A percentile compares a stretch with the other conserved stretches of the same genome.
phyloP scores from a whole-genome alignment of 2,888 invertebrate genomes.

The Timema podura region DNA sequence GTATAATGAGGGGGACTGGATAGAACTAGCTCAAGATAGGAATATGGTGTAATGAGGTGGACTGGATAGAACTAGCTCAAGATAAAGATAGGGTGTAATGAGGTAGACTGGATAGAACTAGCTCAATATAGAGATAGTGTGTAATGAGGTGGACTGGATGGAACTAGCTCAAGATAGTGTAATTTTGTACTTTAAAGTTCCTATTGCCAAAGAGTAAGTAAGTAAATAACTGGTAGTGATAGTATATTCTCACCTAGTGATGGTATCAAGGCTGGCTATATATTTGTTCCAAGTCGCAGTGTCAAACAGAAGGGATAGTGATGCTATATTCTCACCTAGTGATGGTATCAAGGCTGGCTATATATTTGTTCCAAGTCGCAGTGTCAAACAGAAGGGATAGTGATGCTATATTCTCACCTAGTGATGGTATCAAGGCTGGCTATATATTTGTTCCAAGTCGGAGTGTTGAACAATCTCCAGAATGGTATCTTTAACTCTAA shows the following conservation, averaged over 20 bases:
- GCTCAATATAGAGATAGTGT: no score
- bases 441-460: conserved; percentile 59
- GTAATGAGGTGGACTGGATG: no score
- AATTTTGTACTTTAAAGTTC: no score
- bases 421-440: conserved; percentile 64
- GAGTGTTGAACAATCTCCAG: conserved; percentile 62
- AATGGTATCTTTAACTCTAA: conserved; percentile 62
- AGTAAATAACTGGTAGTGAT: no score
- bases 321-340: conserved; percentile 48
- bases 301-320: conserved; percentile 51
- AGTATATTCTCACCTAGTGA: conserved; percentile 51
- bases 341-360: conserved; percentile 63
- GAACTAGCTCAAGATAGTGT: no score
- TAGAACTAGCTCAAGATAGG: no score
- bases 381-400: conserved; percentile 58
- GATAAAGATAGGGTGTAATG: no score
- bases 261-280: conserved; percentile 62
- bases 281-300: conserved; percentile 60
- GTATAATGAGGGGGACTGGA: no score
- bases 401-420: conserved; percentile 45
- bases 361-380: conserved; percentile 58
- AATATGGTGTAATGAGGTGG: no score
- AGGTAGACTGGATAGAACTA: no score
- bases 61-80: no score
- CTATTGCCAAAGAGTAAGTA: no score